These are phyloP conservation scores for Eupithecia vulgata DNA, from an alignment of 2,888 invertebrate species.

Conservation along the genomic window DNA sequence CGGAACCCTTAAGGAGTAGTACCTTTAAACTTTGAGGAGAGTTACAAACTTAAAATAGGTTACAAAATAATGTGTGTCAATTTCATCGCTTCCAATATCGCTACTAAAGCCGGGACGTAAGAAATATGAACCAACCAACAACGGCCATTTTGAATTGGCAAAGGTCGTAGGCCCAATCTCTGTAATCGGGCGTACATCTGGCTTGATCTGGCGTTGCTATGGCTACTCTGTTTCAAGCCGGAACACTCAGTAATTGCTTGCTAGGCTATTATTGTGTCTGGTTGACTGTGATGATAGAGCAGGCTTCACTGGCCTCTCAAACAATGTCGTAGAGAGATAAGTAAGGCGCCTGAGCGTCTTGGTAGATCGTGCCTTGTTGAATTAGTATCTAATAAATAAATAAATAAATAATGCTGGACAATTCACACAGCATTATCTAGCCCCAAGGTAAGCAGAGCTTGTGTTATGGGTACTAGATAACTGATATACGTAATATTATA, in stretches of 20 bases:
- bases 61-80: too few relatives aligned
- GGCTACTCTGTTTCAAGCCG: conserved; percentile 32
- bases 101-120: not conserved
- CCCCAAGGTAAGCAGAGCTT: too few relatives aligned
- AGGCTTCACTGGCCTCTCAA: not conserved
- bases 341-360: not conserved
- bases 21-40: too few relatives aligned
- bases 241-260: conserved; percentile 45
- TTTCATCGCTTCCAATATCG: not conserved
- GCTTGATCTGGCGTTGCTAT: not conserved
- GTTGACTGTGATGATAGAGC: conserved; percentile 27
- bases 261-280: conserved; percentile 40
- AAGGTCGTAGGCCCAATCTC: not conserved
- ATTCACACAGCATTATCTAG: too few relatives aligned
- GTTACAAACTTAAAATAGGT: too few relatives aligned
- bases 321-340: not conserved
- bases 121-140: not conserved
- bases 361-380: not conserved
- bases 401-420: too few relatives aligned
- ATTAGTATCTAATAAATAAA: not conserved
- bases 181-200: not conserved
- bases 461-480: too few relatives aligned
- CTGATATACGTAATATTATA: too few relatives aligned
- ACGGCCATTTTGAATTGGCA: not conserved
- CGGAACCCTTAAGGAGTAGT: too few relatives aligned